phyloP scores from a whole-genome alignment of 92 coral and sea anemone genomes.

The Bergia puertoricense region DNA sequence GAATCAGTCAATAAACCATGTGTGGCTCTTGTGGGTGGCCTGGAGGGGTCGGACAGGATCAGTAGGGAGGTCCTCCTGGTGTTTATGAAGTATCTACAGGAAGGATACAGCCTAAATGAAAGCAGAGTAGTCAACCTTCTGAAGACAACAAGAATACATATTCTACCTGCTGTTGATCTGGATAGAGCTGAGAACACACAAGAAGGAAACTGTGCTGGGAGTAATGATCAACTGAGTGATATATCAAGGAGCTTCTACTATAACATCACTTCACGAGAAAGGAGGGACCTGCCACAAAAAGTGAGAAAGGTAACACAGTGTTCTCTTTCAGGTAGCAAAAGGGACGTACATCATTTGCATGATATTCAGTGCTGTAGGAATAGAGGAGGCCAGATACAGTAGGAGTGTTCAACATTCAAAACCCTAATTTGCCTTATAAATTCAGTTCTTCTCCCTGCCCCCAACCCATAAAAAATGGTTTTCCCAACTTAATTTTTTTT shows the following conservation, averaged over 20 bases:
- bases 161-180: constrained; percentile 90
- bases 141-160: constrained; percentile 69
- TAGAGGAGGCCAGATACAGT: no score
- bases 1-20: constrained; percentile 59
- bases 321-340: no score
- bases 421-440: no score
- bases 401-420: no score
- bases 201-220: constrained; percentile 74
- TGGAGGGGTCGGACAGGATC: constrained; percentile 78
- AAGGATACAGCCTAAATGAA: constrained; percentile 65
- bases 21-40: constrained; percentile 87
- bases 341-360: no score
- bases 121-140: constrained; percentile 63
- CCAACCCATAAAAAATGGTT: no score
- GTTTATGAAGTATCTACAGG: constrained; percentile 71
- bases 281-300: constrained; percentile 61
- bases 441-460: no score
- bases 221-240: constrained; percentile 62
- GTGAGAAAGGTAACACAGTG: constrained; percentile 51
- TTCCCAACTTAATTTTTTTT: no score
- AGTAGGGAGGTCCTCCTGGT: constrained; percentile 89
- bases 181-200: constrained; percentile 76
- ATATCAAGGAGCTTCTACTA: constrained; percentile 76
- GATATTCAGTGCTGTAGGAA: no score
- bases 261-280: constrained; percentile 49